Conservation (phyloP, 2,888 invertebrate species). For the Caenorhabditis drosophilae region DNA sequence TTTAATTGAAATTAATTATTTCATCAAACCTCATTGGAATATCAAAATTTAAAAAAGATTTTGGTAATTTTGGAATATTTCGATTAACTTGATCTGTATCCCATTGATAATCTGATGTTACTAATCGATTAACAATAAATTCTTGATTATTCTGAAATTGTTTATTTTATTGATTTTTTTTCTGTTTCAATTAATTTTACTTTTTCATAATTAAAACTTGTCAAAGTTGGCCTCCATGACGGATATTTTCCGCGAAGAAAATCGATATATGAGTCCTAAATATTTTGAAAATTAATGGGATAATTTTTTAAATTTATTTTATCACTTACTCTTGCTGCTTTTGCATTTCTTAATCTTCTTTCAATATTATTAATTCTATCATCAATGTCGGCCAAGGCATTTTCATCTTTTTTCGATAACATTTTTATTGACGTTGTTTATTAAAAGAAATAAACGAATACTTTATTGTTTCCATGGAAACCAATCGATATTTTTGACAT, state of each 20-base stretch:
- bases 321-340: conserved; percentile 34
- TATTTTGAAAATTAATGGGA: too few species aligned
- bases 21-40: background rate
- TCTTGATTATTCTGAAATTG: background rate
- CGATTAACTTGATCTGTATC: conserved; percentile 4
- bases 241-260: conserved; percentile 51
- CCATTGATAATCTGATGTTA: conserved; percentile 31
- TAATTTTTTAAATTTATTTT: background rate
- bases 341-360: conserved; percentile 44
- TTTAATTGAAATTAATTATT: background rate
- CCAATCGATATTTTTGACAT: too few species aligned
- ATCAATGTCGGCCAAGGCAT: conserved; percentile 22
- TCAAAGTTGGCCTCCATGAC: conserved; percentile 34
- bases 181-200: background rate
- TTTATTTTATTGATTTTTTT: background rate
- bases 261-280: conserved; percentile 47
- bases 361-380: conserved; percentile 39
- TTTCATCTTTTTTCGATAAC: background rate
- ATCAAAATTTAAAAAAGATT: background rate
- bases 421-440: too few species aligned
- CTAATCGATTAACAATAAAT: conserved; percentile 11
- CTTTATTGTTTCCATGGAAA: background rate
- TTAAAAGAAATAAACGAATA: too few species aligned
- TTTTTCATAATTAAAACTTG: background rate
- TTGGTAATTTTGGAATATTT: conserved; percentile 8